Base-by-base conservation (phyloP, 1,140 invertebrate genomes). In the Aphidius ervi region DNA sequence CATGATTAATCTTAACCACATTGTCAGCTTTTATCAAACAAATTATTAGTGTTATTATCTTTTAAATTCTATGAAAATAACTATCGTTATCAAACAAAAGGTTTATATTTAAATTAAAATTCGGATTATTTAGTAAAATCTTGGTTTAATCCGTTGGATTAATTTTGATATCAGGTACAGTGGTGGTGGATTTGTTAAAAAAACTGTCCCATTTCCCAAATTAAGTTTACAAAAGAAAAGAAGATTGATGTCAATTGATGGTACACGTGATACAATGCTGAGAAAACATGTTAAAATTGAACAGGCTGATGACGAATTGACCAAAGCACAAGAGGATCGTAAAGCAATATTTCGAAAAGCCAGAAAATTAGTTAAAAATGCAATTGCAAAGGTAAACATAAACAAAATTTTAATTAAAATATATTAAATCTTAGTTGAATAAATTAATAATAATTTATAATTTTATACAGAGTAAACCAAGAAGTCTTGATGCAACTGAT, bases 171-270 rank as follows among this genome's bases (percentile, higher is more conserved):
- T n/a, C 43, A 80, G 78, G 64, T 84, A 82, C 61, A 78, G 77
- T 42, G 82, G 81, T 48, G 81, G 81, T 64, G 84, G 84, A 57
- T 84, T 82, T 69, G 84, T 83, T 6, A 86, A 85, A 67, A 85
- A 85, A 72, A 82, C 82, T 62, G 81, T 84, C 54, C 83, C 83
- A 47, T 85, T 84, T 66, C 82, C 83, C 9, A 82, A 84, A 68
- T 72, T 83, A 63, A 81, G 78, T 64, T 69, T 81, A 58, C 78
- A 82, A 66, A 74, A 79, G 70, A 74, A 80, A 69, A 78, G 81
- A 73, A 72, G 81, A 52, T 65, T 83, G 47, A 74, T 83, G 68
- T 75, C 74, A 20, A 67, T 82, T 56, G 73, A 70, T 23, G 79
- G 72, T 68, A 74, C 76, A 10, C 72, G 76, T 6, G 76, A 79